Evolutionary conservation across 2,113 vertebrate species (phyloP), one percentile per base, ranked within the genome.

Genomic region (Salvelinus sp.): DNA sequence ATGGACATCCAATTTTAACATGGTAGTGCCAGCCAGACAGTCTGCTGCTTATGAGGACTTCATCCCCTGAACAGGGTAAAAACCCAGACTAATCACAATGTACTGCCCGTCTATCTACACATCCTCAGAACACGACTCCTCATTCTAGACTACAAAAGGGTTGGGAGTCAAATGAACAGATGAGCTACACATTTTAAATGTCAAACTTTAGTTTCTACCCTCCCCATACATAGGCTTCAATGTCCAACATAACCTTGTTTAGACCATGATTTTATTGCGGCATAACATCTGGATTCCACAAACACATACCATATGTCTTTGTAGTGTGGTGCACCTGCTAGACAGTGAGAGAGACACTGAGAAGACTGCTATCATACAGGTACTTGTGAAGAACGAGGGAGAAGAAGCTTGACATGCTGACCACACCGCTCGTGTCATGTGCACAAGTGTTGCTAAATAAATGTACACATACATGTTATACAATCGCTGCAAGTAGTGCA

Each of bases 31-130:
- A 60, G 20, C n/a, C 58, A 20, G 48, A 20, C 18, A 62, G 58
- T n/a, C 58, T 62, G 18, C 58, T 62, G n/a, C n/a, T 62, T 6
- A 62, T 12, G 6, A 62, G 1, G 6, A 16, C 18, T 62, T 62
- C 58, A 4, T 62, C 58, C 58, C n/a, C 18, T 62, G 18, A 62
- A 62, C 58, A 62, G 58, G n/a, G 58, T 62, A 62, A 62, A 72
- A 76, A 74, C 6, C 12, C 72, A 76, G 68, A 70, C 44, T 69
- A 78, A 75, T 22, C 57, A 33, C 73, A 69, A 70, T 75, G 73
- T 75, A 73, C 67, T 54, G 30, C 73, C 67, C 68, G 64, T 69
- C 50, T 72, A 57, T 69, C 50, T 74, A 64, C 54, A 48, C 33
- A 14, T 27, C 67, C 25, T 72, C 23, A 70, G 66, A 62, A 80